phyloP scores from a whole-genome alignment of 2,888 invertebrate species.

The Stegana nigrithorax region DNA sequence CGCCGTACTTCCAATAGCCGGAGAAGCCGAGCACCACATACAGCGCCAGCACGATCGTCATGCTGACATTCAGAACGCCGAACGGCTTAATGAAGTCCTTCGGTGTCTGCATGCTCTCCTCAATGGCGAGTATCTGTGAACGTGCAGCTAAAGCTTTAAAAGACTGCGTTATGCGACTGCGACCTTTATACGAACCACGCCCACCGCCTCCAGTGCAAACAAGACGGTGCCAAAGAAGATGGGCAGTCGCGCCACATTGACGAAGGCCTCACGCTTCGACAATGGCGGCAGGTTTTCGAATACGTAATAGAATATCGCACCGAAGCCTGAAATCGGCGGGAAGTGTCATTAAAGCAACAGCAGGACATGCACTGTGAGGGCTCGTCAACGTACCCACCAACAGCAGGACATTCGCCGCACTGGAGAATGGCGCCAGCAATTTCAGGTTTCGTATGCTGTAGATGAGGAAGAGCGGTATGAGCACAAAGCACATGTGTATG shows the following conservation, averaged over 20 bases:
- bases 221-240: conserved; percentile 94
- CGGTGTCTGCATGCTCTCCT: conserved; percentile 95
- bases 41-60: conserved; percentile 85
- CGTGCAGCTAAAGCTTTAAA: too few relatives aligned
- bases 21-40: conserved; percentile 92
- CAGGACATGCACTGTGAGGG: conserved; percentile 80
- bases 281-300: conserved; percentile 75
- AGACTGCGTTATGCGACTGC: too few relatives aligned
- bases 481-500: conserved; percentile 71
- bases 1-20: conserved; percentile 92
- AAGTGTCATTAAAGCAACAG: conserved; percentile 71
- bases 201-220: conserved; percentile 89
- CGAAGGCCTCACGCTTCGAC: conserved; percentile 67
- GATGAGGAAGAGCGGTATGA: conserved; percentile 79
- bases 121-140: conserved; percentile 89
- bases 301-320: conserved; percentile 86
- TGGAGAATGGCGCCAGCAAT: conserved; percentile 89
- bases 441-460: conserved; percentile 84
- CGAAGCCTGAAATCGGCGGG: conserved; percentile 70
- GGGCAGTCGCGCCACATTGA: conserved; percentile 74
- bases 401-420: conserved; percentile 89
- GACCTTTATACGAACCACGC: conserved; percentile 79
- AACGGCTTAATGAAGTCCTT: conserved; percentile 89
- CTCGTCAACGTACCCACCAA: conserved; percentile 71
- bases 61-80: conserved; percentile 90